Conservation (phyloP, 1,140 invertebrate species). For the Aphis craccivora region DNA sequence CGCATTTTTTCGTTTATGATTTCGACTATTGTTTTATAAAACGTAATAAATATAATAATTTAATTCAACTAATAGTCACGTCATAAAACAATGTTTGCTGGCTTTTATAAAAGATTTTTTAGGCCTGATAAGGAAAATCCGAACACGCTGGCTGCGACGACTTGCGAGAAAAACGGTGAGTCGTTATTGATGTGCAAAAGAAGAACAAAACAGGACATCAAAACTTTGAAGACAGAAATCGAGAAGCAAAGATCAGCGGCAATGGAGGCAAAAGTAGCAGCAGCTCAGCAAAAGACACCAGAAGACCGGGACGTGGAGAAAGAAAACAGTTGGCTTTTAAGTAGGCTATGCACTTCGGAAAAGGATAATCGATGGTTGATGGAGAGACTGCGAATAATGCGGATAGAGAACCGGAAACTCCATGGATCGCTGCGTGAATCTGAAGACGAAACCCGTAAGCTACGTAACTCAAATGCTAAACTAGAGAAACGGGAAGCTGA, state of each 20-base stretch:
- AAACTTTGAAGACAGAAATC: background rate
- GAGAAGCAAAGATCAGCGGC: background rate
- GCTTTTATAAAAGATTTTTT: background rate
- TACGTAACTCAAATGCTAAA: background rate
- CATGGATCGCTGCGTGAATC: background rate
- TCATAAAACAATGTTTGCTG: background rate
- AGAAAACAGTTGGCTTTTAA: background rate
- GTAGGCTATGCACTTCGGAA: background rate
- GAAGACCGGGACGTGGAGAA: background rate
- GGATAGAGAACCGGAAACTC: background rate
- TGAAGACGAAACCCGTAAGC: background rate
- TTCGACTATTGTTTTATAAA: no score
- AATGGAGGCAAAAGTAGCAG: background rate
- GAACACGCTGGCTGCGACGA: background rate
- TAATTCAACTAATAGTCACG: background rate
- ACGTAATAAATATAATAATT: no score
- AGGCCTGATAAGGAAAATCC: background rate
- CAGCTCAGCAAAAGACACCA: background rate
- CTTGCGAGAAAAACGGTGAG: background rate
- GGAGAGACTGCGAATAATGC: background rate
- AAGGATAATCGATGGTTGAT: background rate
- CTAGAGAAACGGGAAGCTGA: background rate
- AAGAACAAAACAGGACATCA: background rate
- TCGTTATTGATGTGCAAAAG: background rate
- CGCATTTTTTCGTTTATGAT: no score